Base-by-base conservation (phyloP, 1,140 invertebrate species). In the Saxidomus purpurata region DNA sequence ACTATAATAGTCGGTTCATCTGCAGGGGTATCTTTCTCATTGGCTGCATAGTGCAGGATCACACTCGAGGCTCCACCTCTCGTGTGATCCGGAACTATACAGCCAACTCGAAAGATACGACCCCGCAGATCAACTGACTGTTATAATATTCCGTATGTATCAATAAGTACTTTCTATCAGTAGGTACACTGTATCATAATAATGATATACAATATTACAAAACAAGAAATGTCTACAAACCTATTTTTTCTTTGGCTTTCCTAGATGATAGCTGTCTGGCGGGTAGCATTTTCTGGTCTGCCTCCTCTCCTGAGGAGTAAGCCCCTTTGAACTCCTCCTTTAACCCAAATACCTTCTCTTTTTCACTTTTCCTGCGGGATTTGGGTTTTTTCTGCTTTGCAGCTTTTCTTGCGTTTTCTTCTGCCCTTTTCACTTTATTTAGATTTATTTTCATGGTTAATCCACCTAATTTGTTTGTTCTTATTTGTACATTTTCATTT, bases 391-490 rank as follows among this genome's bases (percentile, higher is more conserved):
- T 80, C 76, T 86, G 25, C 79, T 76, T 59, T 69, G 69, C 52
- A 77, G 76, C 34, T 55, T 85, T 80, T 83, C 80, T 55, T 82
- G 87, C 69, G 49, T 87, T 63, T 92, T 91, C 61, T 83, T 90
- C 77, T 19, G 87, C 87, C 36, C 61, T 87, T 89, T 89, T 89
- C 28, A 89, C 87, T 40, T 81, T 82, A 71, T 74, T 83, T 69
- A 93, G 77, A 34, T 91, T 93, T 43, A 93, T 93, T 89, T 93
- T 93, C 88, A 93, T 90, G 69, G 92, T 91, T 55, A 93, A 89
- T 40, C 91, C 91, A 87, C 91, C 91, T 28, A 90, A 90, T 86
- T 91, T 91, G 59, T 91, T 89, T 4, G 80, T 89, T 63, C 76
- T 80, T 17, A 81, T 88, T 55, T 81, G 67, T 6, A 76, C 69